Evolutionary conservation across 2,888 invertebrate species (phyloP), one percentile per base, ranked within the genome.

Genomic region (Tupiocoris notatus): DNA sequence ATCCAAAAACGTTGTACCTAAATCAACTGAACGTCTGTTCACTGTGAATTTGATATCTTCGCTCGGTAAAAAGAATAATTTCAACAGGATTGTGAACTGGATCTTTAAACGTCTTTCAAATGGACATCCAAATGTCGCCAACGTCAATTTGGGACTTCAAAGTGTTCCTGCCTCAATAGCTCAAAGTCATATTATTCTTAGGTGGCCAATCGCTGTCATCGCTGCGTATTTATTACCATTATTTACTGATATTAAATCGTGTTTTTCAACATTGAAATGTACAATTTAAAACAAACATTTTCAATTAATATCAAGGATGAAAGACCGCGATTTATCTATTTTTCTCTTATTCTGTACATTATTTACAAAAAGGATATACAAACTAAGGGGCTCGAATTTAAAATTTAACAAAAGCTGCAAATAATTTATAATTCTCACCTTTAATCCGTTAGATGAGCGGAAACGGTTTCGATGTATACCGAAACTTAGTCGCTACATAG

Each of bases 401-500:
- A 57, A 67, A 20, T 6, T 2, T 2, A 12, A 39, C 39, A 39
- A 54, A 20, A 25, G 21, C 54, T 67, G 39, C 20, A 67, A 67
- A 57, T 54, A 20, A 67, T 22, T 22, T 54, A 22, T 22, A 21
- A 57, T 22, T 54, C 22, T 54, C 17, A 12, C 39, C 22, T 9
- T 23, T 21, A n/a, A n/a, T n/a, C 54, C 57, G 39, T 39, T 65
- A 39, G 7, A 1, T 39, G 20, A 65, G 39, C 12, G 21, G 56
- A 21, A 67, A 59, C 23, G 23, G 61, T 24, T 20, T 70, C 70
- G 70, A 70, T 70, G 70, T 70, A 24, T 61, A n/a, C 23, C 54
- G 70, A 70, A 70, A 70, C 61, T 58, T 70, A 61, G 58, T 12
- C 22, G 59, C 74, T 74, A 74, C 74, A 54, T 64, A 74, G 64